These are phyloP conservation scores for Acrossocheilus wenchowensis DNA, from an alignment of 2,797 vertebrate species.

Conservation along the genomic window DNA sequence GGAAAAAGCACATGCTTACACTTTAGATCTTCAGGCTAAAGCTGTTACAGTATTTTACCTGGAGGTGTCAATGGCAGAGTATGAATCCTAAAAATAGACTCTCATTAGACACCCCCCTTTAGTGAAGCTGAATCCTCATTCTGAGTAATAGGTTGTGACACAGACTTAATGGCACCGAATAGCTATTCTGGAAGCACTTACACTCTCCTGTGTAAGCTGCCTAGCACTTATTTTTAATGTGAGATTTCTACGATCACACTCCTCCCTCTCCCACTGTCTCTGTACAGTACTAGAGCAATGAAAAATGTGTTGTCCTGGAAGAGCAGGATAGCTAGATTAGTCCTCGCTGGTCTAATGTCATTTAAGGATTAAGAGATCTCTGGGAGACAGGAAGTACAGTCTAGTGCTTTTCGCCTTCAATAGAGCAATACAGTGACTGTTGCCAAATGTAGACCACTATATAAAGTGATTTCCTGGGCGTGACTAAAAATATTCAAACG, in stretches of 20 bases:
- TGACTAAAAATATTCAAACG: constrained; percentile 12
- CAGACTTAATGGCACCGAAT: constrained; percentile 46
- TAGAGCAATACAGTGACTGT: constrained; percentile 28
- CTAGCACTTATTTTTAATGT: constrained; percentile 27
- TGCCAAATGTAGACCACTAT: constrained; percentile 15
- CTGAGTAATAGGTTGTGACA: constrained; percentile 53
- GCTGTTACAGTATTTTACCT: background rate
- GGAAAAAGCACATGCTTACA: background rate
- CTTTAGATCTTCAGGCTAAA: constrained; percentile 5
- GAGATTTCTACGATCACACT: constrained; percentile 26
- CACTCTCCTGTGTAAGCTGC: constrained; percentile 27
- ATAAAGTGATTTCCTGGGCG: background rate
- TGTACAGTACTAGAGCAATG: constrained; percentile 28
- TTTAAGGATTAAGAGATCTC: constrained; percentile 61
- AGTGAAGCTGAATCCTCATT: constrained; percentile 66
- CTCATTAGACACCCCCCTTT: constrained; percentile 56
- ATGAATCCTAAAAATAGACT: constrained; percentile 71
- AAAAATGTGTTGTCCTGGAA: constrained; percentile 45
- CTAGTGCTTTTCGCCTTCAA: constrained; percentile 21
- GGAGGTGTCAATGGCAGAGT: constrained; percentile 63
- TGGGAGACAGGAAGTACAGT: constrained; percentile 44
- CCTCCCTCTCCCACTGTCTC: constrained; percentile 6
- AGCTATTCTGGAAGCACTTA: constrained; percentile 40
- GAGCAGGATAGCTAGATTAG: constrained; percentile 46
- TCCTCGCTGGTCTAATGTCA: constrained; percentile 53